Evolutionary conservation across 1,140 invertebrate species (phyloP).

Genomic region (Formica exsecta): DNA sequence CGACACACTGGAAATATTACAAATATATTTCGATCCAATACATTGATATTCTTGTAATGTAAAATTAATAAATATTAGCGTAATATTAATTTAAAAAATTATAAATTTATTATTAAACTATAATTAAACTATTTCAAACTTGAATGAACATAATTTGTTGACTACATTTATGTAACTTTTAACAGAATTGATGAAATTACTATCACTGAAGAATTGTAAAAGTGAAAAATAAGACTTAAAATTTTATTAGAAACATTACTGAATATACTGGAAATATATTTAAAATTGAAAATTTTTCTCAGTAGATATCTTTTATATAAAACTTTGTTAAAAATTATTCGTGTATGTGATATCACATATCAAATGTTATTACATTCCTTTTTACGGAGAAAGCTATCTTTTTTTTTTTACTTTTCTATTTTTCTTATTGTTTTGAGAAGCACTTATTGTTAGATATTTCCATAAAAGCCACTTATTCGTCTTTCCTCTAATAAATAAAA

Average conservation of each 20-base stretch:
- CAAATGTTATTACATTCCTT: not conserved
- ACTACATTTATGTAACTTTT: not conserved
- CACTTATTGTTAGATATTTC: not conserved
- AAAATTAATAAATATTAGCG: not conserved
- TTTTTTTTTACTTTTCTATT: not conserved
- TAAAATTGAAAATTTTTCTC: conserved; percentile 4
- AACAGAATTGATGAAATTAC: not conserved
- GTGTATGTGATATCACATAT: too few relatives aligned
- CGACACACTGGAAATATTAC: not conserved
- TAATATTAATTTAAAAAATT: not conserved
- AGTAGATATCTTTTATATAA: conserved; percentile 32
- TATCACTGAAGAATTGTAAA: not conserved
- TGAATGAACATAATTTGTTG: not conserved
- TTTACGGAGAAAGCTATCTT: not conserved
- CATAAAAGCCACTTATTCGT: not conserved
- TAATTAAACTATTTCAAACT: too few relatives aligned
- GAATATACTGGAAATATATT: not conserved
- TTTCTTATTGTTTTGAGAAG: too few relatives aligned
- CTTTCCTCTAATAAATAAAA: conserved; percentile 17
- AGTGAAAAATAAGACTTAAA: not conserved
- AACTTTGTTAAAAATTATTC: not conserved
- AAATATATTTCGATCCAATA: not conserved
- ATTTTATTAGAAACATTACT: not conserved
- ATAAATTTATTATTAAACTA: too few relatives aligned
- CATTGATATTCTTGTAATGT: not conserved